These are phyloP conservation scores for Lophius piscatorius DNA, from an alignment of 2,113 vertebrate genomes.

Conservation along the genomic window DNA sequence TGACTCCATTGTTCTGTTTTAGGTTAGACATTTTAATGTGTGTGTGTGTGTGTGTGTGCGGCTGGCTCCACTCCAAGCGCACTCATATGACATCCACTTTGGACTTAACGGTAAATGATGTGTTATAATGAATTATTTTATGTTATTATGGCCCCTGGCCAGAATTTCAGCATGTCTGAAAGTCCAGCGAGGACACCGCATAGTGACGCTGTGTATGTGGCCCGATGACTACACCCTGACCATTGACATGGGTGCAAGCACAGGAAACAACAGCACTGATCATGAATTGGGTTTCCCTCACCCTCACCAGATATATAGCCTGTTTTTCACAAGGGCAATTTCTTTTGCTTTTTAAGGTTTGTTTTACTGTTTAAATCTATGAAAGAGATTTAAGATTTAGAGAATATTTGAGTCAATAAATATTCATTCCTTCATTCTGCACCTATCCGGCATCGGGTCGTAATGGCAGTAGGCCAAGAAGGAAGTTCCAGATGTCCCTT, in stretches of 20 bases:
- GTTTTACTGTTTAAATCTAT: not conserved
- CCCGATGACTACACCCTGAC: not conserved
- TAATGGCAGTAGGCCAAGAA: no score
- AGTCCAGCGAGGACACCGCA: conserved; percentile 6
- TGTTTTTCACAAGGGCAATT: not conserved
- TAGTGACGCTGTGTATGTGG: not conserved
- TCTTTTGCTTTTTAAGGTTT: not conserved
- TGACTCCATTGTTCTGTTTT: no score
- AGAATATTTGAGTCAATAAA: no score
- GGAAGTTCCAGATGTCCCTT: no score
- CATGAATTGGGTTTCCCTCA: not conserved
- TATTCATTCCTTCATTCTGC: no score
- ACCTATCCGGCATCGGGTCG: no score
- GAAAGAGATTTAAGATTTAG: no score
- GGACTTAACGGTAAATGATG: conserved; percentile 24
- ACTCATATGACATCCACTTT: conserved; percentile 33
- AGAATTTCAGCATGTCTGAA: conserved; percentile 32
- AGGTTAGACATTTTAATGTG: not conserved
- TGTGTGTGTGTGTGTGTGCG: not conserved
- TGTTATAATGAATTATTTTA: no score
- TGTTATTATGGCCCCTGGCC: conserved; percentile 52
- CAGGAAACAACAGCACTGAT: not conserved
- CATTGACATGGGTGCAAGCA: not conserved
- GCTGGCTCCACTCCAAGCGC: conserved; percentile 37
- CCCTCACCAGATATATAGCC: not conserved